Evolutionary conservation across 2,888 invertebrate genomes (phyloP), one percentile per base, ranked within the genome.

Genomic region (Molorchus minor): DNA sequence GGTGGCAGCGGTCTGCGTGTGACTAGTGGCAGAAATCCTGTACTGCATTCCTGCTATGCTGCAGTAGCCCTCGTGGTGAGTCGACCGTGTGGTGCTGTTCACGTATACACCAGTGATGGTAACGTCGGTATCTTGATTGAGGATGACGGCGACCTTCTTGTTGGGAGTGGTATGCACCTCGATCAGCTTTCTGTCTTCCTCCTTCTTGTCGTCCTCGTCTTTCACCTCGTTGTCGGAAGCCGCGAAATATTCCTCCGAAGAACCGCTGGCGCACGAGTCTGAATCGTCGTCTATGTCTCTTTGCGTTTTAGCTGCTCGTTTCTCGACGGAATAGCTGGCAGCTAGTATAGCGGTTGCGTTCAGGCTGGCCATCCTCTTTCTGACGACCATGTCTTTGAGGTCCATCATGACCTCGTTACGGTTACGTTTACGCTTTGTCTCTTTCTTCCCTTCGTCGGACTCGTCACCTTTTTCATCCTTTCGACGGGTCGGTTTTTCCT

Each of bases 301-400:
- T 0, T 85, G 84, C 30, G 85, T 85, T 47, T 85, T 83, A 3
- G 71, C 58, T 0, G 71, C 56, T 21, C 82, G 79, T 75, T 89
- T 92, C 77, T 93, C 93, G 36, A 83, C 81, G 1, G 85, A 86
- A 73, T 94, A 94, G 66, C 93, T 93, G 15, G 94, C 94, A 0
- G 94, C 93, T 66, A 95, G 84, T 72, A 95, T 94, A 15, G 95
- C 95, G 29, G 92, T 90, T 10, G 95, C 95, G 79, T 95, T 95
- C 21, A 95, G 82, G 76, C 93, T 93, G 15, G 95, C 95, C 94
- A 95, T 94, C 21, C 95, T 86, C 77, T 94, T 95, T 69, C 91
- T 86, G 12, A 94, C 93, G 3, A 94, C 89, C 87, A 93, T 92
- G 69, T 93, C 93, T 73, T 92, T 92, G 44, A 93, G 82, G 73